Evolutionary conservation across 2,113 vertebrate species (phyloP).

Genomic region (Phalacrocorax pelagicus): DNA sequence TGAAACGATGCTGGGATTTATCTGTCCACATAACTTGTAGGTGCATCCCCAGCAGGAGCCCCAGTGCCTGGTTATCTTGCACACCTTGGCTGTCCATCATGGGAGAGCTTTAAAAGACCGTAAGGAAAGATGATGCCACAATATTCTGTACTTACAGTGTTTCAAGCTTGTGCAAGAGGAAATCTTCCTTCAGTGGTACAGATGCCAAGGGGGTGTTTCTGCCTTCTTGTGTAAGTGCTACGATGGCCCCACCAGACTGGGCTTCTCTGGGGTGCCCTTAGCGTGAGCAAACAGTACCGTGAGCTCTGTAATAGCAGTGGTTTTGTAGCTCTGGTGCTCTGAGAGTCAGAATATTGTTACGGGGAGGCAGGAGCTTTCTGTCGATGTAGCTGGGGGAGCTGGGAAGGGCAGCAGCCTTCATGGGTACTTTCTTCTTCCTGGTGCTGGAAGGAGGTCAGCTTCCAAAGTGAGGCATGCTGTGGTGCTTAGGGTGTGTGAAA

Average conservation of each 20-base stretch:
- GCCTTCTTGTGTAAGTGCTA: neutral
- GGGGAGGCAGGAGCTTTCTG: neutral
- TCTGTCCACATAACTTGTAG: neutral
- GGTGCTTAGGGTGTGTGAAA: neutral
- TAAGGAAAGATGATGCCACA: neutral
- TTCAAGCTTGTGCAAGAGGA: neutral
- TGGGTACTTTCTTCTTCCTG: neutral
- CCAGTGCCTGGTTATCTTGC: neutral
- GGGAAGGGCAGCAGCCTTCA: neutral
- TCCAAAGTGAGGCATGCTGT: neutral
- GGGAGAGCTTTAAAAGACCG: neutral
- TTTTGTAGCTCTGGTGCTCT: neutral
- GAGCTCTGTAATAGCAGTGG: neutral
- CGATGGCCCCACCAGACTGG: neutral
- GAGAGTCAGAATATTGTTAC: neutral
- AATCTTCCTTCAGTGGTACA: neutral
- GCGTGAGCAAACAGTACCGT: rapidly evolving
- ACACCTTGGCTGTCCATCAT: neutral
- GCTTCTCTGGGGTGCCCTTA: neutral
- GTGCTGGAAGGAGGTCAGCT: neutral
- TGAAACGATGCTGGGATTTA: neutral
- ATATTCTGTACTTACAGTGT: neutral
- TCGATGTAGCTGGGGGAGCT: rapidly evolving
- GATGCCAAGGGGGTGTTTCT: neutral
- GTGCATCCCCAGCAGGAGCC: neutral